A percentile compares a stretch with the other conserved stretches of the same genome.
Evolutionary conservation across 2,888 invertebrate genomes (phyloP).

Genomic region (Polymixis flavicincta): DNA sequence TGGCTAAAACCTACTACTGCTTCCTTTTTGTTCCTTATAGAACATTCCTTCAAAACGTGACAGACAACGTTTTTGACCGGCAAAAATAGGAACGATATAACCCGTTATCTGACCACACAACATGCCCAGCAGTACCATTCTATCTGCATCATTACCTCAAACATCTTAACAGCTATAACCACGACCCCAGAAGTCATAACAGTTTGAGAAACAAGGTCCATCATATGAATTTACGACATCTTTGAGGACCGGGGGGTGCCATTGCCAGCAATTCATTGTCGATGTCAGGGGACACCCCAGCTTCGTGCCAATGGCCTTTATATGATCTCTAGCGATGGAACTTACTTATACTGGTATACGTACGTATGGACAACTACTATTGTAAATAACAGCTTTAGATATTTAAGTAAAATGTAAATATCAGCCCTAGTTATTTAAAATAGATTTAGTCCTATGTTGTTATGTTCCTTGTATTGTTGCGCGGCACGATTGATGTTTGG

Average conservation of each 20-base stretch:
- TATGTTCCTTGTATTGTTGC: no score
- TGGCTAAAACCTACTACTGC: not conserved
- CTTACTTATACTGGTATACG: no score
- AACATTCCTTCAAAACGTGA: not conserved
- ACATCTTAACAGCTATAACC: not conserved
- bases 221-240: constrained; percentile 53
- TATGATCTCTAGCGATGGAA: constrained; percentile 9
- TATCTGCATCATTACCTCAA: constrained; percentile 22
- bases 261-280: constrained; percentile 55
- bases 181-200: constrained; percentile 13
- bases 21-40: not conserved
- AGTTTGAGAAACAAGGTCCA: constrained; percentile 49
- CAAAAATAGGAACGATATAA: not conserved
- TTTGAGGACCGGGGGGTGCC: constrained; percentile 26
- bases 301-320: constrained; percentile 50
- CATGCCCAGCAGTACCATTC: not conserved
- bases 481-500: no score
- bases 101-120: not conserved
- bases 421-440: no score
- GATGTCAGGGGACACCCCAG: constrained; percentile 45
- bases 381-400: no score
- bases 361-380: no score
- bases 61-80: not conserved
- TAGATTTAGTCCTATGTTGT: no score
- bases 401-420: no score